Conservation (phyloP, 2,113 vertebrate genomes). For the Seriola aureovittata region DNA sequence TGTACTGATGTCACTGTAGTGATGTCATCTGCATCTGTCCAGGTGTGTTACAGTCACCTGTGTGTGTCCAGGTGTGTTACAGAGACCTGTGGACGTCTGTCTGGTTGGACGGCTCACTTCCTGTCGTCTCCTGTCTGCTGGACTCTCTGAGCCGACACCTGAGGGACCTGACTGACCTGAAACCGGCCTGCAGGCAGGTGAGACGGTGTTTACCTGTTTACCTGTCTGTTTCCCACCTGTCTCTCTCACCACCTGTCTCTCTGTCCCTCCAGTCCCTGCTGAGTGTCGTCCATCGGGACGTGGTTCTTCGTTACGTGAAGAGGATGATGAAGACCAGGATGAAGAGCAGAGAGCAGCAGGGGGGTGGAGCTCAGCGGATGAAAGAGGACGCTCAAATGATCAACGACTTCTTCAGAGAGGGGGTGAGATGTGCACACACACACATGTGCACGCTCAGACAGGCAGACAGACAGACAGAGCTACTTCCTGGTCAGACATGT, state of each 20-base stretch:
- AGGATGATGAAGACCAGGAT: conserved; percentile 85
- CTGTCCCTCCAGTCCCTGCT: conserved; percentile 81
- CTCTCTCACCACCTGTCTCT: background rate
- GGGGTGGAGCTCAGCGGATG: conserved; percentile 80
- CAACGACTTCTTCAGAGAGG: conserved; percentile 81
- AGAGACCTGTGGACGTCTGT: conserved; percentile 83
- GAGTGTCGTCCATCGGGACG: conserved; percentile 64
- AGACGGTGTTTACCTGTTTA: conserved; percentile 45
- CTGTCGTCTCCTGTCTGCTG: conserved; percentile 81
- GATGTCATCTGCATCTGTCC: background rate
- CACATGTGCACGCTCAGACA: background rate
- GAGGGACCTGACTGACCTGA: conserved; percentile 78
- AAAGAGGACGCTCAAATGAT: conserved; percentile 77
- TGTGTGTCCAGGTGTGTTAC: conserved; percentile 81
- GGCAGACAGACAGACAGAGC: no score
- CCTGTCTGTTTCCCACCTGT: background rate
- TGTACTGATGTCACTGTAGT: background rate
- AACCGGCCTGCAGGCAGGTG: conserved; percentile 82
- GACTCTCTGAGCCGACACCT: conserved; percentile 68
- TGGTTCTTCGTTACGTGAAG: conserved; percentile 87
- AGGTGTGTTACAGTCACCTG: no score
- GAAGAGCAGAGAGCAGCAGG: conserved; percentile 84
- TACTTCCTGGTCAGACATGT: no score
- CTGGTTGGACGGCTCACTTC: conserved; percentile 80
- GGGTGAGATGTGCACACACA: conserved; percentile 77